phyloP scores from a whole-genome alignment of 2,888 invertebrate species.

The Chrysomela aeneicollis region DNA sequence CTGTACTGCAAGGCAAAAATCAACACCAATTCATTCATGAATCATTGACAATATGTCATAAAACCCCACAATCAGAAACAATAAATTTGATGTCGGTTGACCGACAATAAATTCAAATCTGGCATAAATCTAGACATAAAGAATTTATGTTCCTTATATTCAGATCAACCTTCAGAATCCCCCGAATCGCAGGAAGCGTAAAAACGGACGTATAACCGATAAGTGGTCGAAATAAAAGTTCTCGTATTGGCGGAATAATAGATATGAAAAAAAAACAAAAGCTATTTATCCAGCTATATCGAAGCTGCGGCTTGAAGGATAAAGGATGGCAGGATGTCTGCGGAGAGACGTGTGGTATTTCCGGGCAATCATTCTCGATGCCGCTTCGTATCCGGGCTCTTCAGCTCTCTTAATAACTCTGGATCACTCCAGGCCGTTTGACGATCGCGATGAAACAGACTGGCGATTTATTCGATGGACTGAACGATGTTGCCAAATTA shows the following conservation, averaged over 20 bases:
- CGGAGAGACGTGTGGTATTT: constrained; percentile 52
- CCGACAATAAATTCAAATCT: background rate
- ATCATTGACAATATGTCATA: no score
- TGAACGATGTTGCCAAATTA: constrained; percentile 3
- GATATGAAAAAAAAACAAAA: constrained; percentile 44
- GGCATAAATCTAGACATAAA: background rate
- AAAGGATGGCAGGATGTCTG: constrained; percentile 51
- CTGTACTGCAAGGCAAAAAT: no score
- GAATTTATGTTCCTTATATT: constrained; percentile 21
- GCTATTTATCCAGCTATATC: constrained; percentile 53
- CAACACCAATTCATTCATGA: no score
- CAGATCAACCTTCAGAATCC: constrained; percentile 14
- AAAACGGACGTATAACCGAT: constrained; percentile 33
- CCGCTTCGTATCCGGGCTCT: constrained; percentile 48
- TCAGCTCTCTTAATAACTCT: constrained; percentile 53
- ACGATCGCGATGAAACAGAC: constrained; percentile 42
- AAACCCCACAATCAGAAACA: no score
- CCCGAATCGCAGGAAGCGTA: constrained; percentile 31
- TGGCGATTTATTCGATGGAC: constrained; percentile 21
- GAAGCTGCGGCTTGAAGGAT: constrained; percentile 44
- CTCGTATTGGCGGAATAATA: constrained; percentile 36
- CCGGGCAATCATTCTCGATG: constrained; percentile 52
- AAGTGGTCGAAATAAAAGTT: constrained; percentile 41
- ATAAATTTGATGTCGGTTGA: no score
- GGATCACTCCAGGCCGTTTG: constrained; percentile 31